Evolutionary conservation across 2,888 invertebrate species (phyloP), one percentile per base, ranked within the genome.

Genomic region (Cephus runcator): DNA sequence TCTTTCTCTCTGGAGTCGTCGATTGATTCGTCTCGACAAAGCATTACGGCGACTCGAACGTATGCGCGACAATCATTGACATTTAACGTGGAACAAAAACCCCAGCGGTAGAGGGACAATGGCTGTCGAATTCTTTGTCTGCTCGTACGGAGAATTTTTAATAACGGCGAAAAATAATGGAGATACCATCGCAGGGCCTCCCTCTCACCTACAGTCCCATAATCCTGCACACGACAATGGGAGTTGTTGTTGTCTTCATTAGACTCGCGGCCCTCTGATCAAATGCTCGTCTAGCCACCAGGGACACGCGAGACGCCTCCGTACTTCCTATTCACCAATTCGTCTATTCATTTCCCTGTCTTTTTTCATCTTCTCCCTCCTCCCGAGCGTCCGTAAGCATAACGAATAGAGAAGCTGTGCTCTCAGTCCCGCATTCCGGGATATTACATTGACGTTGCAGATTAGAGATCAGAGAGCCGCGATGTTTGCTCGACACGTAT

Each of bases 101-200:
- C 81, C 83, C 85, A 84, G 87, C 81, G 87, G 88, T 86, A 85
- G 83, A 84, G 87, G 87, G 85, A 90, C 89, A 90, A 90, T 90
- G 89, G 84, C 88, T 90, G 89, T 90, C 89, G 89, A 90, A 90
- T 90, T 90, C 89, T 90, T 90, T 90, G 89, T 90, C 88, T 82
- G 83, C 81, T 79, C 73, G 75, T 76, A 79, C 81, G 86, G 82
- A 81, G 85, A 87, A 88, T 91, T 91, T 91, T 91, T 91, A 91
- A 91, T 91, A 91, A 91, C 89, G 89, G 87, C 85, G 87, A 87
- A 90, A 90, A 91, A 90, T 90, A 90, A 90, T 89, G 89, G 88
- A 90, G 89, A 90, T 85, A 89, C 86, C 85, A 81, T 73, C 68
- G 73, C 36, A 56, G 23, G 56, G 23, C 23, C 9, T 56, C 56